Evolutionary conservation across 2,888 invertebrate species (phyloP), one percentile per base, ranked within the genome.

Genomic region (Monoplex corrugatus): DNA sequence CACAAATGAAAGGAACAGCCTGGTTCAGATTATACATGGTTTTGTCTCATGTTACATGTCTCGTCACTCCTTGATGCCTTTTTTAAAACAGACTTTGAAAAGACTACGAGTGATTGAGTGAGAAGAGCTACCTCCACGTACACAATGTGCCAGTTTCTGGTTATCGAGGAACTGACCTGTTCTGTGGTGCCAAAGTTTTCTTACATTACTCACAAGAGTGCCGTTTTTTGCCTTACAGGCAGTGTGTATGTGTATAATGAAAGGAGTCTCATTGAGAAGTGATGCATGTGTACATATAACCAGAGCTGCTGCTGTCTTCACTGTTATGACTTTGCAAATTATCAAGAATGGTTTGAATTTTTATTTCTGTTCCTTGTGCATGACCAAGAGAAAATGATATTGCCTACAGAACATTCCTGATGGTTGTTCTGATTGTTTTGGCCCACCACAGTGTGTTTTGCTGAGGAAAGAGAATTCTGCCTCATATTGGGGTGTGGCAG

Each of bases 131-230:
- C 83, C 83, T 83, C 83, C 45, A 35, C 82, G 2, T 44, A 83
- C 83, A 83, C 83, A 45, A 32, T 83, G 45, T 45, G 45, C 45
- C 44, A 83, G 83, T 45, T 83, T 3, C 83, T 23, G 45, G 0
- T 13, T n/a, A 32, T 45, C 16, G 13, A 23, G 75, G 83, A 45
- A 83, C 83, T 45, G 83, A 83, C 45, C 44, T 45, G 45, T 16
- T 68, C 43, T 83, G 83, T 83, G 83, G 83, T 83, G 83, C 83
- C 83, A 83, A 83, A 83, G 45, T 83, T 44, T 44, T 45, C 83
- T 44, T 83, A 44, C 32, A 19, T 83, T 28, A 83, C 83, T 44
- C 83, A 45, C 83, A 45, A 45, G 75, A 75, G 16, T 75, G 75
- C 75, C 35, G 75, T 38, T 75, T 35, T 75, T 35, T 19, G 75